Evolutionary conservation across 2,888 invertebrate species (phyloP).

Genomic region (Leptinotarsa haldemani): DNA sequence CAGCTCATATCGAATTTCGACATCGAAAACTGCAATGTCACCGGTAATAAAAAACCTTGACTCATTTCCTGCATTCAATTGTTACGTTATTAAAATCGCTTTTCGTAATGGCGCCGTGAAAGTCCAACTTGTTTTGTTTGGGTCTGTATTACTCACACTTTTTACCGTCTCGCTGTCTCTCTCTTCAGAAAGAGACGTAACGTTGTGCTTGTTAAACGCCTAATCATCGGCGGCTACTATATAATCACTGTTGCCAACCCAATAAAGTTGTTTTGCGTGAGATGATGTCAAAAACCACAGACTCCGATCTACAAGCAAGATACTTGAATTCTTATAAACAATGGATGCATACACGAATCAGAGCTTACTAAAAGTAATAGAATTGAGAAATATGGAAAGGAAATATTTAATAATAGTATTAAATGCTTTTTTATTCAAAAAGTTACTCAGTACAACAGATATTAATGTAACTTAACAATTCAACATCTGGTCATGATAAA

Average conservation of each 20-base stretch:
- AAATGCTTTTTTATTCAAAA: no score
- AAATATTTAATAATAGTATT: no score
- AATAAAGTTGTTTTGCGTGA: no score
- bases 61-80: constrained; percentile 39
- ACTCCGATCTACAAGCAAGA: no score
- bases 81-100: constrained; percentile 38
- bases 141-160: constrained; percentile 35
- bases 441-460: no score
- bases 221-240: constrained; percentile 29
- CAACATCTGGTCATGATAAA: no score
- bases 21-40: not conserved
- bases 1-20: not conserved
- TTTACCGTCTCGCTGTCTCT: constrained; percentile 24
- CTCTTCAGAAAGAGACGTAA: constrained; percentile 29
- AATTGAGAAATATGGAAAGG: no score
- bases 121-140: constrained; percentile 32
- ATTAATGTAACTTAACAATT: no score
- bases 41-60: constrained; percentile 13
- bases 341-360: no score
- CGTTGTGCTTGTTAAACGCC: constrained; percentile 31
- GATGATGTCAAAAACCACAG: no score
- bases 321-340: no score
- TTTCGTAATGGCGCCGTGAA: constrained; percentile 28
- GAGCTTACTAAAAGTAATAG: no score
- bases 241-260: constrained; percentile 55